Evolutionary conservation across 2,888 invertebrate genomes (phyloP), one percentile per base, ranked within the genome.

Genomic region (Plusia festucae): DNA sequence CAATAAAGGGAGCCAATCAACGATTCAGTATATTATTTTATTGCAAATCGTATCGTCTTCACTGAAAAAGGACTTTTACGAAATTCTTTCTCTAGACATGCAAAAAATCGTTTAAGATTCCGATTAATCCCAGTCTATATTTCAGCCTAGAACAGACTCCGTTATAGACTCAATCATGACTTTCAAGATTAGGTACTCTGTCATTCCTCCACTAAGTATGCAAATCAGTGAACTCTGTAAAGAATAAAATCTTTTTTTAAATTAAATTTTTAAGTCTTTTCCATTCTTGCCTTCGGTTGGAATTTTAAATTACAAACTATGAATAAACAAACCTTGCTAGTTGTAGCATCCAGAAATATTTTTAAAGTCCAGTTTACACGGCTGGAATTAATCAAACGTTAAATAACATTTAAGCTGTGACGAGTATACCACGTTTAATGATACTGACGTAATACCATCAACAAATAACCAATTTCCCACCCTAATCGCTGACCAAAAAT

Each of bases 401-500:
- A 46, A 60, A 57, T 54, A 16, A 22, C 22, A 44, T 22, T 57
- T 52, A 65, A 22, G n/a, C 44, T 27, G 8, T 15, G 11, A 51
- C 7, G 63, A 56, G 46, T 70, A 59, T 65, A 65, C 63, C 32
- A 51, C 60, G 73, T 73, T 70, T 81, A 83, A 86, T 88, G 79
- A 82, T 73, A 78, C 78, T 70, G 64, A 79, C 77, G 61, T 78
- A 78, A 87, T 86, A 85, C 85, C 82, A 86, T 82, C 72, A 85
- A 82, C 85, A 86, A 88, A 88, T 85, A 87, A 81, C 64, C 52
- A 70, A 70, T 83, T 88, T 90, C 88, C 88, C 87, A 89, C 88
- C 78, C 82, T 82, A 86, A 79, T 84, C 83, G 84, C 82, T 87
- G 84, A 89, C 90, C 89, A 87, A 87, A 85, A 90, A 91, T 90